Evolutionary conservation across 1,140 invertebrate genomes (phyloP).

Genomic region (Dinoponera quadriceps): DNA sequence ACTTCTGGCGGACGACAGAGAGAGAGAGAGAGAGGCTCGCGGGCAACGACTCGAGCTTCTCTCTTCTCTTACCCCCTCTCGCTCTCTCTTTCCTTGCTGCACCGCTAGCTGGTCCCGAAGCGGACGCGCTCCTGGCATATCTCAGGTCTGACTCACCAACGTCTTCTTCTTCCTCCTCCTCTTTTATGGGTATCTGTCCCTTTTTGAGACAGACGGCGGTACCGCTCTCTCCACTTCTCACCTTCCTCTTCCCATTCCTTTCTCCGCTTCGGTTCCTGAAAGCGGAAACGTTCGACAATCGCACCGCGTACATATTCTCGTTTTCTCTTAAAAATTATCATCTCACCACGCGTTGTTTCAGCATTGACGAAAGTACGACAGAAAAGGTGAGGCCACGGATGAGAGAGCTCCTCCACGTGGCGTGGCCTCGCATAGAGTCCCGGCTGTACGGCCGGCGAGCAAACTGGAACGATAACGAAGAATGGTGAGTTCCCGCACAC

Average conservation of each 20-base stretch:
- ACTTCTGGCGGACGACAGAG: slow-evolving; percentile 25
- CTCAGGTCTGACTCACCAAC: slow-evolving; percentile 51
- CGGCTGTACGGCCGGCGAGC: background rate
- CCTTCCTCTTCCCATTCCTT: too few relatives aligned
- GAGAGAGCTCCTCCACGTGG: slow-evolving; percentile 10
- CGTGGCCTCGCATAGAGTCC: slow-evolving; percentile 37
- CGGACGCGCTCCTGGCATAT: slow-evolving; percentile 53
- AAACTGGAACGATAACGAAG: slow-evolving; percentile 65
- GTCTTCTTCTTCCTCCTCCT: background rate
- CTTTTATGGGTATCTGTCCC: too few relatives aligned
- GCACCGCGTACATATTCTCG: too few relatives aligned
- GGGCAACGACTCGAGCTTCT: slow-evolving; percentile 35
- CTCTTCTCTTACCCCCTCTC: background rate
- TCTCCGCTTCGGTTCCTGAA: too few relatives aligned
- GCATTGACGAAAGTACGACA: too few relatives aligned
- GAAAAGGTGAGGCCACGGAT: background rate
- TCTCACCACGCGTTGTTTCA: too few relatives aligned
- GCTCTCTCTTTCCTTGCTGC: background rate
- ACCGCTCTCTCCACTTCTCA: too few relatives aligned
- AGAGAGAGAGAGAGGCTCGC: slow-evolving; percentile 38
- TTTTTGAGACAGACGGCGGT: too few relatives aligned
- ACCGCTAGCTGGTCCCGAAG: slow-evolving; percentile 25
- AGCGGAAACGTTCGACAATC: too few relatives aligned
- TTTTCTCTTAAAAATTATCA: too few relatives aligned
- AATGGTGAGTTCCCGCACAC: slow-evolving; percentile 83